phyloP scores from a whole-genome alignment of 2,888 invertebrate species.

The Trachelus stipa region DNA sequence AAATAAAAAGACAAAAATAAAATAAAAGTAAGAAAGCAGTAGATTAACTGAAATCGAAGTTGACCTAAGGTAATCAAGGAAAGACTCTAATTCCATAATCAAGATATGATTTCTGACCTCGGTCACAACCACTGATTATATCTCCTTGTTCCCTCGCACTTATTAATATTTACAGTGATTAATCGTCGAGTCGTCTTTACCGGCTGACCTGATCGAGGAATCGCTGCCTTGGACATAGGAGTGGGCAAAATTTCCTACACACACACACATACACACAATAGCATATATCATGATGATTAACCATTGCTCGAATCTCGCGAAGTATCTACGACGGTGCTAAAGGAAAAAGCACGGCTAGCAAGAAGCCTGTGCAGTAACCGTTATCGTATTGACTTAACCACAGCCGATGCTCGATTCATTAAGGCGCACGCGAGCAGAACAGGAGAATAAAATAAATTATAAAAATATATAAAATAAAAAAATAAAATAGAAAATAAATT shows the following conservation, averaged over 20 bases:
- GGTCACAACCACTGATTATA: neutral
- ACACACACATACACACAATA: neutral
- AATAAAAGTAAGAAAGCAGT: neutral
- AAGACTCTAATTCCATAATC: too few relatives aligned
- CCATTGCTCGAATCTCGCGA: neutral
- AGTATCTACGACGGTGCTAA: too few relatives aligned
- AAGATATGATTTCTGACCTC: too few relatives aligned
- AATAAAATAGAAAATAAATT: neutral
- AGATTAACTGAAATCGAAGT: too few relatives aligned
- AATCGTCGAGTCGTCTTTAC: conserved; percentile 29
- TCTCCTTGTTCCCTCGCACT: too few relatives aligned
- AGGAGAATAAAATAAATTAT: neutral
- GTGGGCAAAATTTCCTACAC: neutral
- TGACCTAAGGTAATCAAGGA: too few relatives aligned
- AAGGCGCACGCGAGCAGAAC: neutral
- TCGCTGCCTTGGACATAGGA: conserved; percentile 23
- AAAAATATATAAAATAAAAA: too few relatives aligned
- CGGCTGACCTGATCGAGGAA: conserved; percentile 30
- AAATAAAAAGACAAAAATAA: neutral
- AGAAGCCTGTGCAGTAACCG: neutral
- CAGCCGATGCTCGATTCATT: neutral
- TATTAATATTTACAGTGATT: conserved; percentile 35
- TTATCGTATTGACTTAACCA: neutral
- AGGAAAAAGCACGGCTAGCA: neutral
- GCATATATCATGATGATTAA: neutral